Percentiles rank a stretch among this genome's conserved stretches.
phyloP scores from a whole-genome alignment of 2,113 vertebrate genomes.

The Ctenomys sociabilis region DNA sequence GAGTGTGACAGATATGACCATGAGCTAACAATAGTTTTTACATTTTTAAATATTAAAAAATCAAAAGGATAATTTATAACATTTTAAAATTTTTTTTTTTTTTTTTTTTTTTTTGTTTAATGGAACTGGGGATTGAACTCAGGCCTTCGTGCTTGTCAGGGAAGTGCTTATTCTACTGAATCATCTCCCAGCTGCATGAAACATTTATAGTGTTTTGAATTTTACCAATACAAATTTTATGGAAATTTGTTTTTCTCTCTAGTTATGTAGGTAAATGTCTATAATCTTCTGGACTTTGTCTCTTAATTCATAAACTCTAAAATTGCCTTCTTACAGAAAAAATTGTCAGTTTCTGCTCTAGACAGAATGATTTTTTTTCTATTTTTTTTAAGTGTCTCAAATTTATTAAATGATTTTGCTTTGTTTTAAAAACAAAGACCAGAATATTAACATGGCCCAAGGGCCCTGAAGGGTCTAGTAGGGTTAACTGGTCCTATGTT shows the following conservation, averaged over 20 bases:
- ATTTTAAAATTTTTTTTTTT: too few relatives aligned
- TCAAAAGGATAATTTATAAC: neutral
- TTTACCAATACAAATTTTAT: neutral
- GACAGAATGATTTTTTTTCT: neutral
- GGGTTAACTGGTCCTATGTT: too few relatives aligned
- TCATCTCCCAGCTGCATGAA: too few relatives aligned
- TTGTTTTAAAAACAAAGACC: conserved; percentile 31
- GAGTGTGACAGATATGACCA: neutral
- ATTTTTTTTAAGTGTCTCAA: neutral
- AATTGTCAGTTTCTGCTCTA: neutral
- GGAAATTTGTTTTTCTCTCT: conserved; percentile 9
- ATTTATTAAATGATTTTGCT: conserved; percentile 4
- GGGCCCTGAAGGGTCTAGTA: neutral
- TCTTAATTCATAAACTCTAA: neutral
- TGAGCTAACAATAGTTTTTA: neutral
- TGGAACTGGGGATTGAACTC: too few relatives aligned
- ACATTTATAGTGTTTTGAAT: neutral
- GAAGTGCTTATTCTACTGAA: too few relatives aligned
- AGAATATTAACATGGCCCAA: conserved; percentile 1
- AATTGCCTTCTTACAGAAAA: conserved; percentile 48
- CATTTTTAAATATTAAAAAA: conserved; percentile 32
- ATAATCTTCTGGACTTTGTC: conserved; percentile 27
- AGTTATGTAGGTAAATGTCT: neutral
- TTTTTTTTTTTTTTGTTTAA: too few relatives aligned
- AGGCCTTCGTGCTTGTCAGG: too few relatives aligned